phyloP scores from a whole-genome alignment of 2,797 vertebrate species.

The Danio choprae region DNA sequence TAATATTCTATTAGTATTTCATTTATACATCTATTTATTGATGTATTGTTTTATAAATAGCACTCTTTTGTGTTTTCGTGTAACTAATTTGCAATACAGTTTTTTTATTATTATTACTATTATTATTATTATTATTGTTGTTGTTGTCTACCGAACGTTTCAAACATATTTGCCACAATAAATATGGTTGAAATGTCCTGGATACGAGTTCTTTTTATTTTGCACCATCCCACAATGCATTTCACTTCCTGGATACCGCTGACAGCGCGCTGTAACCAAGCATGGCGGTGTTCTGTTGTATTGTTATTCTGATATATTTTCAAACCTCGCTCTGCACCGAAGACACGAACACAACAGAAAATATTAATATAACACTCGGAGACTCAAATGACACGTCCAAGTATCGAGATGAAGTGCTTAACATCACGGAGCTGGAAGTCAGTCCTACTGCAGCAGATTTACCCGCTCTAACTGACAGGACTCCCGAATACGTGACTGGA shows the following conservation, averaged over 20 bases:
- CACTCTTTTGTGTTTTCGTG: no score
- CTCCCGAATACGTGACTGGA: slow-evolving; percentile 7
- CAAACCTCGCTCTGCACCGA: not conserved
- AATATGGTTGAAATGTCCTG: no score
- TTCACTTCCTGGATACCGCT: slow-evolving; percentile 60
- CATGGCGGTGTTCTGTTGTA: slow-evolving; percentile 51
- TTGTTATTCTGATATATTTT: slow-evolving; percentile 39
- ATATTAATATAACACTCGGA: slow-evolving; percentile 28
- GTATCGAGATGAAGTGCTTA: not conserved
- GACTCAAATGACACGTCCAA: slow-evolving; percentile 24
- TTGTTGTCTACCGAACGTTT: no score
- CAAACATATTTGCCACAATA: no score
- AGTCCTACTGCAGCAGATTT: not conserved
- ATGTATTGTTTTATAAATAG: no score
- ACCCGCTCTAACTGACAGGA: slow-evolving; percentile 3
- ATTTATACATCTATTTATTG: no score
- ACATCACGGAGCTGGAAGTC: slow-evolving; percentile 2
- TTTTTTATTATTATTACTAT: no score
- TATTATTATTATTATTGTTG: no score
- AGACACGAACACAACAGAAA: slow-evolving; percentile 8
- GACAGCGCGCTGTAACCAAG: slow-evolving; percentile 47
- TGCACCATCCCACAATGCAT: slow-evolving; percentile 36
- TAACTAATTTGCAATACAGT: no score
- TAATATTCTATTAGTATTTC: no score
- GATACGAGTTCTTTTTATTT: not conserved